Percentiles rank a stretch among this genome's conserved stretches.
These are phyloP conservation scores for Schizopygopsis pylzovi DNA, from an alignment of 2,797 vertebrate species.

Conservation along the genomic window DNA sequence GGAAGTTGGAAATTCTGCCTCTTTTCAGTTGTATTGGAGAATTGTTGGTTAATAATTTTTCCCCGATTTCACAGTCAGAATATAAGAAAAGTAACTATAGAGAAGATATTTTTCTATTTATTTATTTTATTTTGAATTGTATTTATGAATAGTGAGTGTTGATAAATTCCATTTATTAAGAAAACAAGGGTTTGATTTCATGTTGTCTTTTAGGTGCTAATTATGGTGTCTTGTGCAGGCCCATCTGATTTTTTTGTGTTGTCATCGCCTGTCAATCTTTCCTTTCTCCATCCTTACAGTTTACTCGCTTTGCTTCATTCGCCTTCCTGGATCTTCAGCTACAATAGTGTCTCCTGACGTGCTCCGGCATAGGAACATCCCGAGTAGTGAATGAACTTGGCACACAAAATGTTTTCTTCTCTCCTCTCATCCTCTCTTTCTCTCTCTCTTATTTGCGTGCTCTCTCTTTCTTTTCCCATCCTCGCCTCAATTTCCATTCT, in stretches of 20 bases:
- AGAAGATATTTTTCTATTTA: background rate
- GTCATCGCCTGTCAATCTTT: background rate
- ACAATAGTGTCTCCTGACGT: conserved; percentile 48
- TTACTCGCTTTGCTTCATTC: conserved; percentile 23
- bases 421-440: conserved; percentile 56
- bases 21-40: background rate
- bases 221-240: background rate
- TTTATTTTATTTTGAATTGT: too few species aligned
- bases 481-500: conserved; percentile 62
- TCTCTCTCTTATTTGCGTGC: conserved; percentile 50
- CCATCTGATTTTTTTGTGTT: background rate
- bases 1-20: background rate
- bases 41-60: background rate
- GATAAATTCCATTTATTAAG: background rate
- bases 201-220: background rate
- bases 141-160: background rate
- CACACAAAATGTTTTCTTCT: conserved; percentile 47
- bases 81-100: background rate
- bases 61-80: background rate
- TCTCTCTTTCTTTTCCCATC: conserved; percentile 45
- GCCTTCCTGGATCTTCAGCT: background rate
- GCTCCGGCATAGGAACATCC: conserved; percentile 49
- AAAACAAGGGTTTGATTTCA: background rate
- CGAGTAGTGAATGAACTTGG: conserved; percentile 49
- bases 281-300: conserved; percentile 22